Evolutionary conservation across 2,113 vertebrate species (phyloP).

Genomic region (Micromys minutus): DNA sequence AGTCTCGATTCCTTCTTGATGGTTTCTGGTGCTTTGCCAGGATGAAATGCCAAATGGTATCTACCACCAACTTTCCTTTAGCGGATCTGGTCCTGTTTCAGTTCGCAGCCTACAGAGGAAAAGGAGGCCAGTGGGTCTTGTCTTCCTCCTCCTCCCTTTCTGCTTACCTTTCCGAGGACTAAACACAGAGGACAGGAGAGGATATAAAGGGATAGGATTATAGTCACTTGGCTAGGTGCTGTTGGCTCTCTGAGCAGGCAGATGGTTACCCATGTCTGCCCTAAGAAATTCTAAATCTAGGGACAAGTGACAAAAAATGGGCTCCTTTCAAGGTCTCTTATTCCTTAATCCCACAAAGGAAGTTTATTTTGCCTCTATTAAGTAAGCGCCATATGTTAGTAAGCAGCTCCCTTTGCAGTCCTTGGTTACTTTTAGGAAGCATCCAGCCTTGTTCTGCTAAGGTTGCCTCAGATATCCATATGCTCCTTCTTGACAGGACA

Average conservation of each 20-base stretch:
- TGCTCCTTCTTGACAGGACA: not conserved
- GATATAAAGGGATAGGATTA: not conserved
- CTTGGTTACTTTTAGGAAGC: not conserved
- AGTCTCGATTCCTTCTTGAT: not conserved
- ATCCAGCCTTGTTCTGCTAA: not conserved
- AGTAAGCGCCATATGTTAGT: not conserved
- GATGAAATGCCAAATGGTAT: not conserved
- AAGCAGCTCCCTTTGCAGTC: not conserved
- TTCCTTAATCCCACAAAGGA: not conserved
- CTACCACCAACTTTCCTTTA: not conserved
- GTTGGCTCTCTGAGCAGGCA: conserved; percentile 54
- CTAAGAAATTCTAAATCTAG: conserved; percentile 32
- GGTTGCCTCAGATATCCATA: not conserved
- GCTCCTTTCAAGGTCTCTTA: not conserved
- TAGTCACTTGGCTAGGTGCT: conserved; percentile 21
- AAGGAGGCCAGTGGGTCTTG: not conserved
- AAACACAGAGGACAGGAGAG: not conserved
- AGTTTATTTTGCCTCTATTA: not conserved
- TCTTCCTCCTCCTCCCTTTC: not conserved
- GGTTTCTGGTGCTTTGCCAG: not conserved
- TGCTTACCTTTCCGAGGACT: not conserved
- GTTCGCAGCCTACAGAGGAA: not conserved
- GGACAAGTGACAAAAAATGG: not conserved
- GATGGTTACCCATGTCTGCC: conserved; percentile 36
- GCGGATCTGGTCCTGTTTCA: not conserved